These are phyloP conservation scores for Andricus curvator DNA, from an alignment of 2,888 invertebrate genomes.

Conservation along the genomic window DNA sequence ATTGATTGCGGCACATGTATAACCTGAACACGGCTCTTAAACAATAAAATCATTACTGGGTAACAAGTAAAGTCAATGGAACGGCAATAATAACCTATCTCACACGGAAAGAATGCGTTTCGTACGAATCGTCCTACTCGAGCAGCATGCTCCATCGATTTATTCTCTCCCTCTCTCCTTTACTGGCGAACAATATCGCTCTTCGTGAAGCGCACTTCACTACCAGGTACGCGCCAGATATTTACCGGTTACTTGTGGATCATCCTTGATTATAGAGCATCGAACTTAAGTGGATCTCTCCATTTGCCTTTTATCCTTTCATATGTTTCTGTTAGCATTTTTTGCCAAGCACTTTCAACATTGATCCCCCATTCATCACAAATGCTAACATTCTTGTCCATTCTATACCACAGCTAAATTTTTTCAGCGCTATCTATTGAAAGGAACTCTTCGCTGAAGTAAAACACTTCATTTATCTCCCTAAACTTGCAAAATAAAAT, in stretches of 20 bases:
- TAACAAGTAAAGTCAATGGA: slow-evolving; percentile 63
- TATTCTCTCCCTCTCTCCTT: slow-evolving; percentile 46
- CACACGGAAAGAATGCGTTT: slow-evolving; percentile 44
- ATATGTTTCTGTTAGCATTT: slow-evolving; percentile 33
- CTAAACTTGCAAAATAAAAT: slow-evolving; percentile 1
- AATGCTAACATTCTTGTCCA: not conserved
- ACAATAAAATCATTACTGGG: slow-evolving; percentile 73
- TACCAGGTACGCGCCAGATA: slow-evolving; percentile 58
- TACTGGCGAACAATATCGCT: slow-evolving; percentile 50
- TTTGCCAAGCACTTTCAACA: not conserved
- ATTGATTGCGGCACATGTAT: slow-evolving; percentile 70
- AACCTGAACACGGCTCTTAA: slow-evolving; percentile 67
- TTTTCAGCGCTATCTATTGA: not conserved
- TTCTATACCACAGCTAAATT: not conserved
- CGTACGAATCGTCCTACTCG: slow-evolving; percentile 45
- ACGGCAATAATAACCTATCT: slow-evolving; percentile 66
- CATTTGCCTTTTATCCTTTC: slow-evolving; percentile 51
- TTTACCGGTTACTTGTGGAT: slow-evolving; percentile 67
- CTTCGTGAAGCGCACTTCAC: slow-evolving; percentile 50
- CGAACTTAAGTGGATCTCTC: slow-evolving; percentile 55
- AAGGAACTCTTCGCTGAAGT: not conserved
- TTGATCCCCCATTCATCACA: not conserved
- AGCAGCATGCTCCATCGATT: slow-evolving; percentile 54
- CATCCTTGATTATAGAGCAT: slow-evolving; percentile 59
- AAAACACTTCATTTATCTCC: not conserved